Evolutionary conservation across 2,113 vertebrate species (phyloP), one percentile per base, ranked within the genome.

Genomic region (Tragulus kanchil): DNA sequence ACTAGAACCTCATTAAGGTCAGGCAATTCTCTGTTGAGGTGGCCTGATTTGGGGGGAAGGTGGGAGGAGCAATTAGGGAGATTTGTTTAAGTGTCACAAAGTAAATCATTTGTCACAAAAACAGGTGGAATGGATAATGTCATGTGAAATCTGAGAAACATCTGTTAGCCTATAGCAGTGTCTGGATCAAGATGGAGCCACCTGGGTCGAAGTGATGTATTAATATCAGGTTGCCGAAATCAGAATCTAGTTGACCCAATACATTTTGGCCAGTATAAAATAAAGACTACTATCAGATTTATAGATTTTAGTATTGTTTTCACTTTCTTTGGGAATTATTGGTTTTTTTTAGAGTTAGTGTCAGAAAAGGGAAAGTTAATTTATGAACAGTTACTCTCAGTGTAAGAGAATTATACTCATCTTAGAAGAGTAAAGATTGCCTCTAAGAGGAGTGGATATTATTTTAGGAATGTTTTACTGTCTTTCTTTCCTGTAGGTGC

Each of bases 71-170:
- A 17, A 11, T 77, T 77, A 71, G 77, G 52, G 82, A 95, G 62
- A 93, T 93, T 96, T 97, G 65, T 90, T 96, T 96, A 94, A 97
- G 81, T 96, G 71, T 92, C 85, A 95, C 69, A 96, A 97, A 93
- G 89, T 98, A 97, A 98, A 96, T 96, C 88, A 94, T 94, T 77
- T 96, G 89, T 93, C 93, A 93, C 26, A 96, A 78, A 97, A 97
- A 96, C 93, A 96, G 94, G 82, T 96, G 93, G 93, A 96, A 89
- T 96, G 95, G 90, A 96, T 96, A 97, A 97, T 96, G 78, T 93
- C 85, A 95, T 73, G 69, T 94, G 97, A 96, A 97, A 98, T 95
- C 94, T 89, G 89, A 97, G 96, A 93, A 97, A 94, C 96, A 96
- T 96, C 91, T 96, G 93, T 93, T 96, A 13, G 19, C 85, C 65